Base-by-base conservation (phyloP, 1,140 invertebrate genomes). In the Hypothenemus hampei region DNA sequence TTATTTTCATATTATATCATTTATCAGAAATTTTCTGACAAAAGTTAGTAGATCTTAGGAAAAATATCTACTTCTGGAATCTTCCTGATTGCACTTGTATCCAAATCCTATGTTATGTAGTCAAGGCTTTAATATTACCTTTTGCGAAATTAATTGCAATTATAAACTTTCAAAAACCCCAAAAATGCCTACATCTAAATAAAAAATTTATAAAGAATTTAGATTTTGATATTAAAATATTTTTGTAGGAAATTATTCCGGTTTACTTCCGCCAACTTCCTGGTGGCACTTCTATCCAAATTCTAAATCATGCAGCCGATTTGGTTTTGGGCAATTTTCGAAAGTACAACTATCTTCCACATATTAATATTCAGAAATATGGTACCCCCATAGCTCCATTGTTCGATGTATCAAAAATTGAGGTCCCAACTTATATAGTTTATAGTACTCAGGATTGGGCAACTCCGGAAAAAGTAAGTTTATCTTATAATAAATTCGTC, bases 181-280 rank as follows among this genome's bases (percentile, higher is more conserved):
- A n/a, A n/a, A n/a, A n/a, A n/a, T n/a, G n/a, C n/a, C n/a, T n/a
- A n/a, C n/a, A n/a, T n/a, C n/a, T n/a, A n/a, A n/a, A n/a, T n/a
- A n/a, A n/a, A n/a, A n/a, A n/a, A n/a, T n/a, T n/a, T n/a, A n/a
- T n/a, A n/a, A n/a, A n/a, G n/a, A n/a, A n/a, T n/a, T n/a, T n/a
- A n/a, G n/a, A n/a, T n/a, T n/a, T n/a, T n/a, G n/a, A n/a, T n/a
- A n/a, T n/a, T n/a, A n/a, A n/a, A n/a, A n/a, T n/a, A n/a, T n/a
- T n/a, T 39, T 39, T 1, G 22, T 40, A 70, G 69, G 65, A 68
- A 40, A 63, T 56, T 8, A 48, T 63, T 31, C 69, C 68, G 8
- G 58, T 69, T 16, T 66, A 64, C 33, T 69, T 68, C 40, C 58
- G 67, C 13, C 67, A 69, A 45, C 46, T 67, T 11, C 69, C 68